Evolutionary conservation across 2,113 vertebrate species (phyloP).

Genomic region (Phocoena sinus): DNA sequence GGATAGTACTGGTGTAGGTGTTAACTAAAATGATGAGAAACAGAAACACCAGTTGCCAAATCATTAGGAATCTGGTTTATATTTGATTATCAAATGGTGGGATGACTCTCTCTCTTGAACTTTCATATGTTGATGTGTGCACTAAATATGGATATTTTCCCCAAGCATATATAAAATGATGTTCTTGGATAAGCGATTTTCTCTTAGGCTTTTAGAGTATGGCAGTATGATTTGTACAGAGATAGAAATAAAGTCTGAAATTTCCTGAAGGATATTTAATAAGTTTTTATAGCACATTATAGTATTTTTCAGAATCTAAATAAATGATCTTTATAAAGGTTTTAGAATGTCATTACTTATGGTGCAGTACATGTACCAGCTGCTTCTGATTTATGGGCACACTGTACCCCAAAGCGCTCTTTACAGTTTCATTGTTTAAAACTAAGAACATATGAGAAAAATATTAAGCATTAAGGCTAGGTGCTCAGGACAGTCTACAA

Average conservation of each 20-base stretch:
- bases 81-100: background rate
- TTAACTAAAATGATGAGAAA: background rate
- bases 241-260: background rate
- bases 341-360: background rate
- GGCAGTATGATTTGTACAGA: background rate
- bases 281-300: background rate
- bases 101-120: background rate
- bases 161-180: background rate
- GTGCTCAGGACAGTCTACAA: background rate
- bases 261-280: background rate
- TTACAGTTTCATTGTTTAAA: background rate
- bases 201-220: background rate
- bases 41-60: background rate
- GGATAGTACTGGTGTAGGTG: background rate
- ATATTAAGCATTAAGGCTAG: background rate
- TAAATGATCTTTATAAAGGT: background rate
- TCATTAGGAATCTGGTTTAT: background rate
- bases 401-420: background rate
- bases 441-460: background rate
- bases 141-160: background rate
- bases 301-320: conserved; percentile 30
- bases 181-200: background rate
- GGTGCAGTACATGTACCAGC: background rate
- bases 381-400: background rate
- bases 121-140: background rate